A percentile compares a stretch with the other conserved stretches of the same genome.
Conservation (phyloP, 2,888 invertebrate genomes). For the Entomobrya proxima region DNA sequence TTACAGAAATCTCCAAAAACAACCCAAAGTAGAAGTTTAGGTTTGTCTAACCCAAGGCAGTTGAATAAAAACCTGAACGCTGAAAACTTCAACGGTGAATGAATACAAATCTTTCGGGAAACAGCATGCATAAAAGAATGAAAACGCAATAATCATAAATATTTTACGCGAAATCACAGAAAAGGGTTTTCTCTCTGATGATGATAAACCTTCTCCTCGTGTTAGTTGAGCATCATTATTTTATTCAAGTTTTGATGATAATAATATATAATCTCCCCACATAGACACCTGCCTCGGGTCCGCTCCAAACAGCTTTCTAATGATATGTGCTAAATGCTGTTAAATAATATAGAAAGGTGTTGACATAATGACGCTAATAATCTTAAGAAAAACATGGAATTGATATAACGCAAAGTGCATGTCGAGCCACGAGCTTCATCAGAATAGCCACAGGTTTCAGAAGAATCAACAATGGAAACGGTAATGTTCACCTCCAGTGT, state of each 20-base stretch:
- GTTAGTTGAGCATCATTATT: not conserved
- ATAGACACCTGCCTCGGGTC: too few relatives aligned
- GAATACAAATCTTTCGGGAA: too few relatives aligned
- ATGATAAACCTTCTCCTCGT: not conserved
- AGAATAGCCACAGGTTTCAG: not conserved
- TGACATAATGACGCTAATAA: conserved; percentile 26
- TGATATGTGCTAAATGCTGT: conserved; percentile 34
- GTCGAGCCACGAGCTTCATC: not conserved
- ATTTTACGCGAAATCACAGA: conserved; percentile 24
- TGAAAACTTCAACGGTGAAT: too few relatives aligned
- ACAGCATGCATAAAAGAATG: too few relatives aligned
- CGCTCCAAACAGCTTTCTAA: not conserved
- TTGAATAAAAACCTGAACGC: not conserved
- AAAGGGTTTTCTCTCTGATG: not conserved
- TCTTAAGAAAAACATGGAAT: not conserved
- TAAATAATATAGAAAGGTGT: conserved; percentile 7
- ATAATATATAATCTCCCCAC: too few relatives aligned
- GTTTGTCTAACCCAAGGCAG: too few relatives aligned
- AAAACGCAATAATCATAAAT: conserved; percentile 31
- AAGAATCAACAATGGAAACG: too few relatives aligned
- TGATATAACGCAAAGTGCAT: not conserved
- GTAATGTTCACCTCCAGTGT: too few relatives aligned
- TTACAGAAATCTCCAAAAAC: not conserved
- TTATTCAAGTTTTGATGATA: not conserved
- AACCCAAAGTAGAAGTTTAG: not conserved